Evolutionary conservation across 2,797 vertebrate species (phyloP), one percentile per base, ranked within the genome.

Genomic region (Manis crassicaudata): DNA sequence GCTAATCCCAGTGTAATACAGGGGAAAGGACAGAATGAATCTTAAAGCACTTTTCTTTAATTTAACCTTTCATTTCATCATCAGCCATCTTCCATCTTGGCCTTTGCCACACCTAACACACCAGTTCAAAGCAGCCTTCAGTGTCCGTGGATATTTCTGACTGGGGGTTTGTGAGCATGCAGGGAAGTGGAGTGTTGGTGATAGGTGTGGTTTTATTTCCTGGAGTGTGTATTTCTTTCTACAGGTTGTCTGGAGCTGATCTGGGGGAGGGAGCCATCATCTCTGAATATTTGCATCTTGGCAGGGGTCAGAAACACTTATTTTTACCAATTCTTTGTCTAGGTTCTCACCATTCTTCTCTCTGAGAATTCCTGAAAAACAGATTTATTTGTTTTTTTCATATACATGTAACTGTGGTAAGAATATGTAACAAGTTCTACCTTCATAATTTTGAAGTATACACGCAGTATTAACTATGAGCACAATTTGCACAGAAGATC

Each of bases 371-470:
- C 1, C 7, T 37, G 14, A 32, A 29, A 83, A 79, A 32, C 13
- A 37, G 20, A 6, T 72, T 70, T 40, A n/a, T 83, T 63, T 72
- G 46, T 35, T 58, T 63, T 86, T 80, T 85, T 35, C 3, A 37
- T 40, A 40, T 67, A 62, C 29, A 32, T 52, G 32, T 35, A n/a
- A 23, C 50, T 68, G 27, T 68, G 32, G 32, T 50, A 84, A 90
- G 40, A n/a, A 6, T 43, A 56, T 4, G 14, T 76, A 75, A 76
- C 21, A 20, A 91, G 23, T 73, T 58, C 35, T 73, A 73, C 21
- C n/a, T 68, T 89, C 70, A 17, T 84, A 50, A 80, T 81, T 80
- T 83, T 62, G 73, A 95, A 86, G 56, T 65, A 81, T 65, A 43
- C 7, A 65, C 25, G 56, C 18, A 46, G 37, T 72, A 75, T 50